Evolutionary conservation across 2,888 invertebrate genomes (phyloP).

Genomic region (Phoenoteleia sp.): DNA sequence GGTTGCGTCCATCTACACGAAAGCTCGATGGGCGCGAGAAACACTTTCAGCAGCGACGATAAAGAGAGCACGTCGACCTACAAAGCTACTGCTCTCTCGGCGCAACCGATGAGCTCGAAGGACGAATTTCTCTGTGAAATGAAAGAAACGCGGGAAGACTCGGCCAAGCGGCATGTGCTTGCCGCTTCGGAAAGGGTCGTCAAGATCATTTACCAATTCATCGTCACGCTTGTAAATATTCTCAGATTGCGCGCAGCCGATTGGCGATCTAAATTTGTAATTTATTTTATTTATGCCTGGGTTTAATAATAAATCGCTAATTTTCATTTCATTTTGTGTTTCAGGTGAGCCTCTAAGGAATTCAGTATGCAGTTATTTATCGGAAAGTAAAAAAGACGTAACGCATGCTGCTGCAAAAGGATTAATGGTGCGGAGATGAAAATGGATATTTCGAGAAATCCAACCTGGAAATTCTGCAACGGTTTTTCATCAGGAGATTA

Average conservation of each 20-base stretch:
- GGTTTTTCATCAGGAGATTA: not conserved
- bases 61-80: slow-evolving; percentile 67
- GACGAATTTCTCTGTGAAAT: slow-evolving; percentile 61
- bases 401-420: not conserved
- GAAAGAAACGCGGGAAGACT: slow-evolving; percentile 62
- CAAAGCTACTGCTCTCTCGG: slow-evolving; percentile 57
- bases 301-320: too few relatives aligned
- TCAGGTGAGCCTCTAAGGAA: slow-evolving; percentile 51
- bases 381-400: not conserved
- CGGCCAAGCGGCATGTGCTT: slow-evolving; percentile 17
- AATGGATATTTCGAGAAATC: slow-evolving; percentile 6
- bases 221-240: slow-evolving; percentile 55
- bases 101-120: slow-evolving; percentile 35
- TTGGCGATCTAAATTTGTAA: slow-evolving; percentile 11
- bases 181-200: slow-evolving; percentile 19
- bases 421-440: slow-evolving; percentile 13
- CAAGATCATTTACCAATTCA: slow-evolving; percentile 48
- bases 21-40: slow-evolving; percentile 33
- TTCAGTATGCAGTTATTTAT: slow-evolving; percentile 2
- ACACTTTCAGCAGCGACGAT: slow-evolving; percentile 33
- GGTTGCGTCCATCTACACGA: slow-evolving; percentile 46
- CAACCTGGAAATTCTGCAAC: not conserved
- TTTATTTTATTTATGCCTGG: slow-evolving; percentile 38
- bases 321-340: slow-evolving; percentile 52
- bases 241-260: slow-evolving; percentile 32